Base-by-base conservation (phyloP, 2,888 invertebrate genomes). In the Eurytoma adleriae region DNA sequence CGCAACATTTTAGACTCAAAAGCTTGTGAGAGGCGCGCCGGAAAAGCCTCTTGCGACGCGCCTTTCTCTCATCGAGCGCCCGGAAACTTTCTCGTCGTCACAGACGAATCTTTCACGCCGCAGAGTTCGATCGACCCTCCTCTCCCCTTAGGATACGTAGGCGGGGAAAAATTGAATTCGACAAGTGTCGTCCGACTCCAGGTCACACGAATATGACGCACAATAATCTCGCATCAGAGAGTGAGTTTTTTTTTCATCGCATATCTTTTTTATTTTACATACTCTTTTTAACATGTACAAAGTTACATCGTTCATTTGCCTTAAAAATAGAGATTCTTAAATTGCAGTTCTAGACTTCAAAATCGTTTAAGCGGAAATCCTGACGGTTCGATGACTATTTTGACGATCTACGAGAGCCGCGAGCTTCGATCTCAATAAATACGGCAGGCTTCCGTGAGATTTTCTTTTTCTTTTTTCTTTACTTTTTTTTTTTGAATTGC, bases 221-320 rank as follows among this genome's bases (percentile, higher is more conserved):
- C 7, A 40, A 40, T 40, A 40, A 40, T 40, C 4, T 40, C 40
- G 40, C 7, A 40, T 40, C 24, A 24, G 40, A 40, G 40, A 40
- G 40, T 40, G 40, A 40, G n/a, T 40, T 40, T 7, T 40, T 40
- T 40, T 40, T 57, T 80, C 68, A 80, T 80, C 62, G 50, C 40
- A 72, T n/a, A 77, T 30, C 71, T 71, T 71, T 76, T 62, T 74
- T 74, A 79, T 56, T 77, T 76, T 72, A 80, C 68, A 80, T 76
- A 62, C 59, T 72, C 61, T 61, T 40, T 77, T 59, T 30, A 48
- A 64, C 73, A 73, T 77, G 72, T 77, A 73, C 78, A 78, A 78
- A 78, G 72, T 78, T 73, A 67, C 69, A 74, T 71, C 59, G 20
- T 64, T 66, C 18, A 18, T 50, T 13, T 20, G 30, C 20, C 70